Evolutionary conservation across 2,797 vertebrate species (phyloP).

Genomic region (Premnoplex brunnescens): DNA sequence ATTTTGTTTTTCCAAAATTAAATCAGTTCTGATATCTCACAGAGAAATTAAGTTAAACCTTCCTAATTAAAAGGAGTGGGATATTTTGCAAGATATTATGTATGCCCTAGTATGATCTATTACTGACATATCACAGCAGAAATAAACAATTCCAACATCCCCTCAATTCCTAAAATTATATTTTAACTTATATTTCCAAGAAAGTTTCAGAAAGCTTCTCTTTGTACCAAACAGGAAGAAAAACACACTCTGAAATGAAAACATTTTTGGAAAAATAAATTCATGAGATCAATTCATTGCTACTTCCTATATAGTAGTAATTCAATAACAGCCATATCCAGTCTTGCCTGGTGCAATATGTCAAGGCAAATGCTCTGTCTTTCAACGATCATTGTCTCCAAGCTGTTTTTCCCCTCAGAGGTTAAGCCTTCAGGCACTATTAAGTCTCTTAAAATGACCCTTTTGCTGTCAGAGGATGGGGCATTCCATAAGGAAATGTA

Average conservation of each 20-base stretch:
- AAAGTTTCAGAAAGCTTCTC: not conserved
- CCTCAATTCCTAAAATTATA: not conserved
- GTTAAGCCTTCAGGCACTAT: conserved; percentile 40
- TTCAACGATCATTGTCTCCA: not conserved
- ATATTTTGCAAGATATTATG: not conserved
- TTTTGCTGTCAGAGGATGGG: not conserved
- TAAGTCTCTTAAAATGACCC: conserved; percentile 17
- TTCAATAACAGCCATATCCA: not conserved
- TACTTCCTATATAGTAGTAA: not conserved
- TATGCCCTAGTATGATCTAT: not conserved
- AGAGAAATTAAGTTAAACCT: not conserved
- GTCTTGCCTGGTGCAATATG: not conserved
- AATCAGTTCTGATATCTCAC: not conserved
- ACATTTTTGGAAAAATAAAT: not conserved
- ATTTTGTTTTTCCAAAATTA: not conserved
- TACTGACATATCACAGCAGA: not conserved
- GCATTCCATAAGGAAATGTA: conserved; percentile 8
- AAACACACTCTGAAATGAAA: not conserved
- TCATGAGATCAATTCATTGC: not conserved
- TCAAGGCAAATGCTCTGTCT: conserved; percentile 25
- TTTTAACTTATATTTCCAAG: not conserved
- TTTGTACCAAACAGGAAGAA: not conserved
- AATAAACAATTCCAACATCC: not conserved
- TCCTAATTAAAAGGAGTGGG: not conserved
- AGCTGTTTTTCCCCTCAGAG: not conserved